A percentile compares a stretch with the other conserved stretches of the same genome.
phyloP scores from a whole-genome alignment of 2,888 invertebrate species.

The Ctenicera cuprea region DNA sequence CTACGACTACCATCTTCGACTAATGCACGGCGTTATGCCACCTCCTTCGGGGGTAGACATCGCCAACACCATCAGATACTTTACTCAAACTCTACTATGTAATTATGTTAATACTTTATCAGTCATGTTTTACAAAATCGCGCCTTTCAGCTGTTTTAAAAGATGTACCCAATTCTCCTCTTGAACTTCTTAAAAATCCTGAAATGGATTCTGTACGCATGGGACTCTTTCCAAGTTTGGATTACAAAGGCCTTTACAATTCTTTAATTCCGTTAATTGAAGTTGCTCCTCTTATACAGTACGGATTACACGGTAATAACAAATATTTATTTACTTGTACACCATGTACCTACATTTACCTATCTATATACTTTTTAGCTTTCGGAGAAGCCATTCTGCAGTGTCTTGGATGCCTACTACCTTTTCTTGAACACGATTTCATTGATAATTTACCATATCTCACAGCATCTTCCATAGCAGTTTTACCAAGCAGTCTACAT shows the following conservation, averaged over 20 bases:
- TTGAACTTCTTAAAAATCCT: constrained; percentile 92
- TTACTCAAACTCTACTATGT: constrained; percentile 97
- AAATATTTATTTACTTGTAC: constrained; percentile 3
- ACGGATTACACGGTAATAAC: constrained; percentile 86
- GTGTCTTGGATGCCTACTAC: constrained; percentile 94
- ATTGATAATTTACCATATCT: constrained; percentile 97
- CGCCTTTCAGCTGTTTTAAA: constrained; percentile 88
- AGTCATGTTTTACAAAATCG: constrained; percentile 4
- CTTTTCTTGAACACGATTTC: constrained; percentile 96
- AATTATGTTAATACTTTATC: constrained; percentile 63
- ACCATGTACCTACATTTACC: too few relatives aligned
- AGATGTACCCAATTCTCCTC: constrained; percentile 95
- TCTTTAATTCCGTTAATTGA: constrained; percentile 93
- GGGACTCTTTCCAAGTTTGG: constrained; percentile 95
- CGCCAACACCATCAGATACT: constrained; percentile 98
- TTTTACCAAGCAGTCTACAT: constrained; percentile 92
- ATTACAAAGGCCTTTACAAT: constrained; percentile 96
- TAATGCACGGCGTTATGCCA: constrained; percentile 93
- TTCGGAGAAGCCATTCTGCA: constrained; percentile 96
- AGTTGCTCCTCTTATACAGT: constrained; percentile 93
- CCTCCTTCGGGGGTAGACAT: constrained; percentile 96
- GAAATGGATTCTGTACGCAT: constrained; percentile 91
- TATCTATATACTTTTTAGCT: constrained; percentile 76
- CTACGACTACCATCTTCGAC: constrained; percentile 95
- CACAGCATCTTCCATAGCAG: constrained; percentile 94